Evolutionary conservation across 2,888 invertebrate genomes (phyloP).

Genomic region (Drosophila robusta): DNA sequence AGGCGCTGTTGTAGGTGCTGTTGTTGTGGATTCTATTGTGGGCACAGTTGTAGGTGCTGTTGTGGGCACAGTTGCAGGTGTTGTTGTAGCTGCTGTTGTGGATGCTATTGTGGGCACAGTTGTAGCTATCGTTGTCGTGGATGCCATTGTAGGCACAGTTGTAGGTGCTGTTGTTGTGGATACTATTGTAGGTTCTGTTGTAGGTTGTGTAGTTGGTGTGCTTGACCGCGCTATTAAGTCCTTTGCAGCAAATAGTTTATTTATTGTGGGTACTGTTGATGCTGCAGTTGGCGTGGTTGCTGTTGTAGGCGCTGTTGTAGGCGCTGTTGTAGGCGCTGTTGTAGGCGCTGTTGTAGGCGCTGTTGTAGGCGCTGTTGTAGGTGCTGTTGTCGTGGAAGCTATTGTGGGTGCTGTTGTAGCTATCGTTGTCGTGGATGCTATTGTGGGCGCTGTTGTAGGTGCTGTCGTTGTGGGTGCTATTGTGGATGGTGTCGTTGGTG

Average conservation of each 20-base stretch:
- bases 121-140: too few species aligned
- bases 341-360: too few species aligned
- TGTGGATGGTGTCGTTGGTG: background rate
- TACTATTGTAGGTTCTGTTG: background rate
- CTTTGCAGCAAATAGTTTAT: too few species aligned
- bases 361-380: background rate
- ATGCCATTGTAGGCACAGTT: background rate
- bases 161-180: background rate
- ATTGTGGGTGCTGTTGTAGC: too few species aligned
- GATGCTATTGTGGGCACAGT: background rate
- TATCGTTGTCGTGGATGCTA: background rate
- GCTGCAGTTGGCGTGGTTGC: too few species aligned
- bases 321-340: too few species aligned
- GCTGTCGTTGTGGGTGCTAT: background rate
- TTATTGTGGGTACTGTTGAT: too few species aligned
- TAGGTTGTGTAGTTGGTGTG: background rate
- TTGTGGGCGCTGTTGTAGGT: background rate
- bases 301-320: background rate
- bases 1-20: background rate
- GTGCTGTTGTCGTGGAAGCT: background rate
- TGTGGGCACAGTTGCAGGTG: background rate
- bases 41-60: too few species aligned
- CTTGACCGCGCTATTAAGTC: background rate
- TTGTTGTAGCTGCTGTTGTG: slow-evolving; percentile 3
- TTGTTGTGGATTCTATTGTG: background rate